A percentile compares a stretch with the other conserved stretches of the same genome.
phyloP scores from a whole-genome alignment of 2,797 vertebrate genomes.

The Acrocephalus scirpaceus region DNA sequence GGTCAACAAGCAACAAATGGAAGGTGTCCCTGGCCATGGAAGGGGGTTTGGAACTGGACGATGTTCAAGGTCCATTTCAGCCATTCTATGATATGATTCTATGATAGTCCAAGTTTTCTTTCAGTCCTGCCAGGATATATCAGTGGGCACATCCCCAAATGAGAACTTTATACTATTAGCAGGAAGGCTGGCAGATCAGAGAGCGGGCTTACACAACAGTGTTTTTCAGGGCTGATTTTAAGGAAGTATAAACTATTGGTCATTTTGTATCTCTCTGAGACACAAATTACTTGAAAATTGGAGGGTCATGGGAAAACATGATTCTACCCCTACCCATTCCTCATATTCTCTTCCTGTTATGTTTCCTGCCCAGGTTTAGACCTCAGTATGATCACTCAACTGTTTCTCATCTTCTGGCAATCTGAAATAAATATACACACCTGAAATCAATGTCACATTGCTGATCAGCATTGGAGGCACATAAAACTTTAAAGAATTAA shows the following conservation, averaged over 20 bases:
- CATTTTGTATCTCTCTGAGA: neutral
- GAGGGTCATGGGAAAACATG: neutral
- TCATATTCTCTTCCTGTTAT: neutral
- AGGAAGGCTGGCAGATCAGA: neutral
- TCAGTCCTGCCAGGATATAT: rapidly evolving
- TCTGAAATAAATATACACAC: neutral
- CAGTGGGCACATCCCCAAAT: neutral
- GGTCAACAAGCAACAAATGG: neutral
- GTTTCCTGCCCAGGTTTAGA: neutral
- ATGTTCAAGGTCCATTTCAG: neutral
- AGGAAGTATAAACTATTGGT: neutral
- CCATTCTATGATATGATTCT: neutral
- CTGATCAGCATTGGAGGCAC: neutral
- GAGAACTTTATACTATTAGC: neutral
- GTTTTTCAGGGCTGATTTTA: neutral
- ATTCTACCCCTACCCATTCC: neutral
- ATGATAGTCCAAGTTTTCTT: neutral
- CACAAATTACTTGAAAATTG: neutral
- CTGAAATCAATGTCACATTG: neutral
- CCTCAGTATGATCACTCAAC: neutral
- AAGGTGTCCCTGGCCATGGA: neutral
- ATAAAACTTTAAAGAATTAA: neutral
- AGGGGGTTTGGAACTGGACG: neutral
- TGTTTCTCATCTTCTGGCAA: neutral
- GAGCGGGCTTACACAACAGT: neutral